phyloP scores from a whole-genome alignment of 30 jellyfish, hydroid and myxozoan species.

The Nemopilema nomurai region DNA sequence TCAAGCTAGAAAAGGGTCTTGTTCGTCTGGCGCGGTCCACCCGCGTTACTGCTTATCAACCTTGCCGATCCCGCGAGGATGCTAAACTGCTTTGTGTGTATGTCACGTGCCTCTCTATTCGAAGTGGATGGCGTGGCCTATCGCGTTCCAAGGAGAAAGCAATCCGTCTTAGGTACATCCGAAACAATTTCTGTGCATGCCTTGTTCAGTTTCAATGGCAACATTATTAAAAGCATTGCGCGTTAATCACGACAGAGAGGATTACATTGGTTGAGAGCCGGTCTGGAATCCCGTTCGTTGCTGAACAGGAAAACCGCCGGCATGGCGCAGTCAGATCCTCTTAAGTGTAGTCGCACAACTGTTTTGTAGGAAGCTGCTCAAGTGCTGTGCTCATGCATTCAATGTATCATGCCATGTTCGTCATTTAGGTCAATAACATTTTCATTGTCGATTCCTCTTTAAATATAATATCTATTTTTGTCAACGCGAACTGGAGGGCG shows the following conservation, averaged over 20 bases:
- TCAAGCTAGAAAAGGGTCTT: too few relatives aligned
- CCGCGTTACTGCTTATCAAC: too few relatives aligned
- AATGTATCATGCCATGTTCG: not conserved
- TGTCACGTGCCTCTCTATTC: too few relatives aligned
- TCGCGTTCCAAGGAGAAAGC: too few relatives aligned
- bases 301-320: conserved; percentile 48
- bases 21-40: too few relatives aligned
- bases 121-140: too few relatives aligned
- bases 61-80: too few relatives aligned
- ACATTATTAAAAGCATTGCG: not conserved
- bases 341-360: conserved; percentile 3
- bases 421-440: conserved; percentile 25
- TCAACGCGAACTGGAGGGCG: conserved; percentile 11
- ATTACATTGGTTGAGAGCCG: conserved; percentile 13
- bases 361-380: not conserved
- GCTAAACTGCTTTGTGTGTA: too few relatives aligned
- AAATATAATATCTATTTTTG: not conserved
- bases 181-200: not conserved
- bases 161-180: not conserved
- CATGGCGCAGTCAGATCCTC: conserved; percentile 19
- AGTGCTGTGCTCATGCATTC: not conserved
- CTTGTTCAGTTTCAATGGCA: conserved; percentile 2
- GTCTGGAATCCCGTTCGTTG: conserved; percentile 41
- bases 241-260: conserved; percentile 10
- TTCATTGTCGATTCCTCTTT: conserved; percentile 2